Evolutionary conservation across 2,113 vertebrate species (phyloP).

Genomic region (Chloropsis hardwickii): DNA sequence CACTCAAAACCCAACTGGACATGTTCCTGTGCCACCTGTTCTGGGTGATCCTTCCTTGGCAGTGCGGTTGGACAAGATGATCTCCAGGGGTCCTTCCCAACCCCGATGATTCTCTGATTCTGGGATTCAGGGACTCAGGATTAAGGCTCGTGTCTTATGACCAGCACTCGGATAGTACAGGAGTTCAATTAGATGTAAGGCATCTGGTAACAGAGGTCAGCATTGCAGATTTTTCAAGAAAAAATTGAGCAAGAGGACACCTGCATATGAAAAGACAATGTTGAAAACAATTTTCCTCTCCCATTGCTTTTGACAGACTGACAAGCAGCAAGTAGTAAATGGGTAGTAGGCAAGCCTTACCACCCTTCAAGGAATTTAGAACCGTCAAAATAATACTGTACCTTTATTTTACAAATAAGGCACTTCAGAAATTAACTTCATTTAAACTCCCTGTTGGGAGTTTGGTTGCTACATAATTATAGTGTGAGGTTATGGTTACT

Average conservation of each 20-base stretch:
- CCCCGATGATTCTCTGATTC: not conserved
- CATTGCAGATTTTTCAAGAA: not conserved
- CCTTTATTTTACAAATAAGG: not conserved
- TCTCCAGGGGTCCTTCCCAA: not conserved
- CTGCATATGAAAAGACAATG: not conserved
- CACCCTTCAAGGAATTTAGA: not conserved
- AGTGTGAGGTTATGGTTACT: not conserved
- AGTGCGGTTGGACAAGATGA: not conserved
- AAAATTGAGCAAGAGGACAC: not conserved
- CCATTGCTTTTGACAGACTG: not conserved
- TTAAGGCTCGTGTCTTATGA: not conserved
- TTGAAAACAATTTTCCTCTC: not conserved
- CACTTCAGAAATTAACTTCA: not conserved
- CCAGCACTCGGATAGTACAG: rapidly evolving
- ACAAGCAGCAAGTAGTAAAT: not conserved
- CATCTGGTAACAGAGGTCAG: not conserved
- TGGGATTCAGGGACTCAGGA: not conserved
- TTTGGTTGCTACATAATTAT: not conserved
- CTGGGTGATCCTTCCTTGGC: not conserved
- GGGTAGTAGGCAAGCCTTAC: not conserved
- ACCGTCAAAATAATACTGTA: not conserved
- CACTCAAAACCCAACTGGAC: not conserved
- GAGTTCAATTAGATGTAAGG: not conserved
- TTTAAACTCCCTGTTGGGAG: not conserved
- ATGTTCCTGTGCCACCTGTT: not conserved